A percentile compares a stretch with the other conserved stretches of the same genome.
These are phyloP conservation scores for Ranitomeya imitator DNA, from an alignment of 2,113 vertebrate species.

Conservation along the genomic window DNA sequence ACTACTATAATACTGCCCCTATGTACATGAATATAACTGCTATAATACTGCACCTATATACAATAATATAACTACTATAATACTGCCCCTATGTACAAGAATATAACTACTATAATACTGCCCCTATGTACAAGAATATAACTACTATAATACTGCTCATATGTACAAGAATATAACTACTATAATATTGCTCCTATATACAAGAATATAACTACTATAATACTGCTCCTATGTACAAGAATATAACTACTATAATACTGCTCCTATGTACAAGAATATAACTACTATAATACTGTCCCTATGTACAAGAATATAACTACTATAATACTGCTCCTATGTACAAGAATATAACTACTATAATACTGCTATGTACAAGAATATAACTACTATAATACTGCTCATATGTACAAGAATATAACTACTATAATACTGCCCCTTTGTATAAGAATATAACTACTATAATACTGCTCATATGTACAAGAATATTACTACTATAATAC, in stretches of 20 bases:
- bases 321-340: conserved; percentile 3
- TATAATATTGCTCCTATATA: not conserved
- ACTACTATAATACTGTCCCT: not conserved
- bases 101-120: not conserved
- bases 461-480: no score
- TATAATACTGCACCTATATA: not conserved
- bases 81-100: no score
- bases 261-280: not conserved
- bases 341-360: conserved; percentile 16
- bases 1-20: no score
- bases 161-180: not conserved
- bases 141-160: not conserved
- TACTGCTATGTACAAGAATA: not conserved
- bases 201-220: conserved; percentile 9
- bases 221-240: not conserved
- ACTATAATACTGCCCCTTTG: no score
- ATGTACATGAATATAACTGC: not conserved
- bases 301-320: conserved; percentile 10
- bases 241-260: no score
- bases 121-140: not conserved
- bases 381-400: conserved; percentile 1
- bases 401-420: no score
- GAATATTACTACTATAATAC: no score
- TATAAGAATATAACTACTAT: no score
- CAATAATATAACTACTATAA: no score